Percentiles rank a stretch among this genome's conserved stretches.
Evolutionary conservation across 1,140 invertebrate species (phyloP).

Genomic region (Atta cephalotes): DNA sequence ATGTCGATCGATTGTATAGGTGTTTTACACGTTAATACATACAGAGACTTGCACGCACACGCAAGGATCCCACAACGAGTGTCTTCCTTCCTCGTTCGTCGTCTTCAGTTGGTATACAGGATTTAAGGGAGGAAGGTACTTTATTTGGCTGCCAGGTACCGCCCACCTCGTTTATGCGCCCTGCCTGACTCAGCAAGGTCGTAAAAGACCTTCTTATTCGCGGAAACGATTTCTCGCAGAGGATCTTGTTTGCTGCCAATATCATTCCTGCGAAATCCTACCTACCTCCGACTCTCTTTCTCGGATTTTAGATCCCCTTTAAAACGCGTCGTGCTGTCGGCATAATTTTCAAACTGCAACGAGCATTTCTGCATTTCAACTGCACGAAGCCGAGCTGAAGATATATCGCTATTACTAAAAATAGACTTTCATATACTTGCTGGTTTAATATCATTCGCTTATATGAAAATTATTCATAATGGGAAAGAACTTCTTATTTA

Average conservation of each 20-base stretch:
- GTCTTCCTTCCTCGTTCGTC: conserved; percentile 14
- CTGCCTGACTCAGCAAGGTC: conserved; percentile 80
- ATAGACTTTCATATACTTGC: conserved; percentile 2
- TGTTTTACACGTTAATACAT: conserved; percentile 62
- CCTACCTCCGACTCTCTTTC: conserved; percentile 43
- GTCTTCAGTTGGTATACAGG: conserved; percentile 61
- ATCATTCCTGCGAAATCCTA: conserved; percentile 71
- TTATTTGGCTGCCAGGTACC: conserved; percentile 83
- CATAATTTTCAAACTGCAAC: conserved; percentile 17
- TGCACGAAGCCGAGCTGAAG: neutral
- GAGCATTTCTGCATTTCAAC: conserved; percentile 21
- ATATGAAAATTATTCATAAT: neutral
- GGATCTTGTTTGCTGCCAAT: conserved; percentile 77
- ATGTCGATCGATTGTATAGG: conserved; percentile 30
- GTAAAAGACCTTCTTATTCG: conserved; percentile 78
- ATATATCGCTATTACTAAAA: conserved; percentile 4
- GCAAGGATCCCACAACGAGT: conserved; percentile 32
- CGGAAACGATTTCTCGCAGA: conserved; percentile 80
- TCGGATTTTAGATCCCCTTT: conserved; percentile 50
- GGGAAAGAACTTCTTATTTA: conserved; percentile 4
- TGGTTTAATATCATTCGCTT: neutral
- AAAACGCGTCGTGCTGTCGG: conserved; percentile 32
- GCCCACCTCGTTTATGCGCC: conserved; percentile 84
- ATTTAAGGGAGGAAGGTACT: conserved; percentile 83
- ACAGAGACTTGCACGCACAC: conserved; percentile 1